Conservation (phyloP, 2,888 invertebrate genomes). For the Alentia gelatinosa region DNA sequence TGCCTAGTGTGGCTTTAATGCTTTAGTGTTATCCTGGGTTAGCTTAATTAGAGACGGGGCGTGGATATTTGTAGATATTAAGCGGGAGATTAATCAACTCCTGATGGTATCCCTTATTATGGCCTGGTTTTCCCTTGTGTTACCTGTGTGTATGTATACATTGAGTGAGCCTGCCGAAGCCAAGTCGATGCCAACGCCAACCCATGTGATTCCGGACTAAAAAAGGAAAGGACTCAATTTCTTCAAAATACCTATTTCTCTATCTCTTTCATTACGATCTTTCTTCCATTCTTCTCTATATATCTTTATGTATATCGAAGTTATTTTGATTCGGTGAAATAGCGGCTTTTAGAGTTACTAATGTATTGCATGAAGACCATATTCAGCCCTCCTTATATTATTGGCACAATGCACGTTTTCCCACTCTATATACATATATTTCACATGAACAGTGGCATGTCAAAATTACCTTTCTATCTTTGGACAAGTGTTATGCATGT, state of each 20-base stretch:
- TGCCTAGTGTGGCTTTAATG: neutral
- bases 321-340: neutral
- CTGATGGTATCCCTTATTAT: neutral
- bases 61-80: neutral
- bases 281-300: slow-evolving; percentile 47
- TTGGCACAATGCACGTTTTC: slow-evolving; percentile 39
- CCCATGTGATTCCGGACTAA: slow-evolving; percentile 21
- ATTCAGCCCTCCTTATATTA: neutral
- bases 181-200: neutral
- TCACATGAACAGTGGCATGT: slow-evolving; percentile 23
- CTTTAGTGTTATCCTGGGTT: neutral
- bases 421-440: slow-evolving; percentile 5
- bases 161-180: slow-evolving; percentile 27
- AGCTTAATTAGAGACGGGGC: neutral
- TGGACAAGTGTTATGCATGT: slow-evolving; percentile 20
- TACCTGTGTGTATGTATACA: neutral
- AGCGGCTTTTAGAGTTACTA: slow-evolving; percentile 12
- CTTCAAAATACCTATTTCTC: slow-evolving; percentile 43
- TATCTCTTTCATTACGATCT: slow-evolving; percentile 41
- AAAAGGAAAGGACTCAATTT: slow-evolving; percentile 42
- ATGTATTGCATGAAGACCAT: slow-evolving; percentile 24
- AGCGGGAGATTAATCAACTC: neutral
- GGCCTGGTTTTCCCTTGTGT: neutral
- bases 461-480: neutral
- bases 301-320: neutral